Conservation (phyloP, 2,113 vertebrate genomes). For the Vulpes lagopus region DNA sequence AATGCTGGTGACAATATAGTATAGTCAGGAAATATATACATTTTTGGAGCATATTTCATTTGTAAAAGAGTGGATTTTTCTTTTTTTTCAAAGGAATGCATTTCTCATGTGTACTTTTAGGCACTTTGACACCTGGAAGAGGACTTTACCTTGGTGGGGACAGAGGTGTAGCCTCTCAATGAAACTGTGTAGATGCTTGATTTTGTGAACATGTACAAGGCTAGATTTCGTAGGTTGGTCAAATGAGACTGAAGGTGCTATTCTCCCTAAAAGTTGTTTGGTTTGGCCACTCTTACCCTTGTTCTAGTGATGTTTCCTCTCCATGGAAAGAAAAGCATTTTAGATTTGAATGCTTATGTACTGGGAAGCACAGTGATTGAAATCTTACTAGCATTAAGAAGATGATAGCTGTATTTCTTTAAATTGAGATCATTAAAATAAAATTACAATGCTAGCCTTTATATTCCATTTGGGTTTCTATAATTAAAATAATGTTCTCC, state of each 20-base stretch:
- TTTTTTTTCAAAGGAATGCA: background rate
- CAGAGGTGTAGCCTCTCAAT: background rate
- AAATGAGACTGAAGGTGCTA: background rate
- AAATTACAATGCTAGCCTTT: conserved; percentile 62
- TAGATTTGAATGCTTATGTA: conserved; percentile 12
- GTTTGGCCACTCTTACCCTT: background rate
- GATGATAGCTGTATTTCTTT: conserved; percentile 53
- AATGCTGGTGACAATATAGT: background rate
- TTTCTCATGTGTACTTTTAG: background rate
- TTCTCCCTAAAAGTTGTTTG: background rate
- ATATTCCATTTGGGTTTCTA: conserved; percentile 62
- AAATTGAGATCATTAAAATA: conserved; percentile 73
- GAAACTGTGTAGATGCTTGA: background rate
- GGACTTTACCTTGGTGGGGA: background rate
- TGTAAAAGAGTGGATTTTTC: background rate
- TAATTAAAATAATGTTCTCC: conserved; percentile 69
- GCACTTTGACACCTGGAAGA: background rate
- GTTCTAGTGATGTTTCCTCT: background rate
- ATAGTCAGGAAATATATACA: background rate
- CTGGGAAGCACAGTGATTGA: background rate
- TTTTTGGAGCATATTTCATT: background rate
- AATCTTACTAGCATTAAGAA: conserved; percentile 25
- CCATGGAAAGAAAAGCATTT: background rate
- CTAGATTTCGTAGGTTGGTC: background rate
- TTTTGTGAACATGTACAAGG: background rate